Evolutionary conservation across 2,113 vertebrate species (phyloP).

Genomic region (Numida meleagris): DNA sequence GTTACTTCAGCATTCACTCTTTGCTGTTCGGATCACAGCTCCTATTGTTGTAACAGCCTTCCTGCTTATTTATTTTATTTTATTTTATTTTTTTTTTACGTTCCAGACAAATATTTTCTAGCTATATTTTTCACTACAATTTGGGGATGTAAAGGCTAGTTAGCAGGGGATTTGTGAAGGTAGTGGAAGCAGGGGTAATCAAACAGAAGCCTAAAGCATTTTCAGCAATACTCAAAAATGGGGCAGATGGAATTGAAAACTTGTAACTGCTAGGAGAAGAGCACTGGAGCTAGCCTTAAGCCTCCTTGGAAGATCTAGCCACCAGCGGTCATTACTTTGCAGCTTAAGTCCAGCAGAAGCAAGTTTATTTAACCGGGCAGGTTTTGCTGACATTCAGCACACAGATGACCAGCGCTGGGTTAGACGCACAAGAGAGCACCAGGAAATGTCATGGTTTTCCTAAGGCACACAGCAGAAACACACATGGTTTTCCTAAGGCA

Average conservation of each 20-base stretch:
- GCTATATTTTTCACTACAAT: neutral
- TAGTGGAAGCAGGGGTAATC: neutral
- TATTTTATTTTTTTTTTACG: neutral
- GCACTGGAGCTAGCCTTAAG: neutral
- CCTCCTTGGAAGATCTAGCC: neutral
- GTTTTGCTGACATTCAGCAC: neutral
- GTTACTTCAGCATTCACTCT: neutral
- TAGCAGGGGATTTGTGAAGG: neutral
- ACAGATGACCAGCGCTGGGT: neutral
- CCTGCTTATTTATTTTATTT: neutral
- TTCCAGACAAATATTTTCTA: neutral
- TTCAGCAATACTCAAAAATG: neutral
- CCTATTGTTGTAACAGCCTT: neutral
- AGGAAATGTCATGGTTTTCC: rapidly evolving
- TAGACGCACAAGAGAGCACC: neutral
- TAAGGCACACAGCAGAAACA: neutral
- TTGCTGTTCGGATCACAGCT: neutral
- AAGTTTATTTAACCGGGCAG: neutral
- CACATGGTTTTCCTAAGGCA: neutral
- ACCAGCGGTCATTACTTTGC: too few species aligned
- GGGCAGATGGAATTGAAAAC: neutral
- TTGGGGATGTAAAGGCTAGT: neutral
- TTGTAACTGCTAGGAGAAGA: neutral
- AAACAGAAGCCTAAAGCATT: neutral
- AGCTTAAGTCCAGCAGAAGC: neutral